These are phyloP conservation scores for Mionectes macconnelli DNA, from an alignment of 2,113 vertebrate genomes.

Conservation along the genomic window DNA sequence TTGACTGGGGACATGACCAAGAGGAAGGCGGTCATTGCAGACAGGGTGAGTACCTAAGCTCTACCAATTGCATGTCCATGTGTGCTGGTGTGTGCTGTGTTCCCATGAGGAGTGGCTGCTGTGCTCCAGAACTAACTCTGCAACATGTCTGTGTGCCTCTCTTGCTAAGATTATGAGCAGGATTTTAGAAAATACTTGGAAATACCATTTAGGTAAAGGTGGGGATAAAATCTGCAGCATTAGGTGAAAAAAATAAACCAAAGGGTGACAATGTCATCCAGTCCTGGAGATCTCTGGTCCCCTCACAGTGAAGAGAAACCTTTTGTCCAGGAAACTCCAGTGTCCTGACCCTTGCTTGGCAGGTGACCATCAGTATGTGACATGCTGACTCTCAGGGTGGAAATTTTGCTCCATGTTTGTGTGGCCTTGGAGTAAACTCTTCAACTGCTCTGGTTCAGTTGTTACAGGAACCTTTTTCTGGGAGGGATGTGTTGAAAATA, in stretches of 20 bases:
- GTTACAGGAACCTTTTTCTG: not conserved
- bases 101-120: not conserved
- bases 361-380: not conserved
- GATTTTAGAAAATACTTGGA: not conserved
- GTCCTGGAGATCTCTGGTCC: not conserved
- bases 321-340: not conserved
- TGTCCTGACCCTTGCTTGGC: not conserved
- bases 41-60: constrained; percentile 81
- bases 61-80: not conserved
- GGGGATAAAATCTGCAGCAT: not conserved
- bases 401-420: not conserved
- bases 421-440: not conserved
- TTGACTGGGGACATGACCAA: constrained; percentile 87
- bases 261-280: not conserved
- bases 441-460: not conserved
- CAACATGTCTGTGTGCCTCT: not conserved
- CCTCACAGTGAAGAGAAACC: not conserved
- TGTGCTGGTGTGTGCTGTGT: not conserved
- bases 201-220: not conserved
- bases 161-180: not conserved
- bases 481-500: not conserved
- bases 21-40: constrained; percentile 85
- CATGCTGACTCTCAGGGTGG: not conserved
- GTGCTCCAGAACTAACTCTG: not conserved
- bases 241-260: not conserved